Conservation (phyloP, 2,888 invertebrate species). For the Hypomecis atomaria region DNA sequence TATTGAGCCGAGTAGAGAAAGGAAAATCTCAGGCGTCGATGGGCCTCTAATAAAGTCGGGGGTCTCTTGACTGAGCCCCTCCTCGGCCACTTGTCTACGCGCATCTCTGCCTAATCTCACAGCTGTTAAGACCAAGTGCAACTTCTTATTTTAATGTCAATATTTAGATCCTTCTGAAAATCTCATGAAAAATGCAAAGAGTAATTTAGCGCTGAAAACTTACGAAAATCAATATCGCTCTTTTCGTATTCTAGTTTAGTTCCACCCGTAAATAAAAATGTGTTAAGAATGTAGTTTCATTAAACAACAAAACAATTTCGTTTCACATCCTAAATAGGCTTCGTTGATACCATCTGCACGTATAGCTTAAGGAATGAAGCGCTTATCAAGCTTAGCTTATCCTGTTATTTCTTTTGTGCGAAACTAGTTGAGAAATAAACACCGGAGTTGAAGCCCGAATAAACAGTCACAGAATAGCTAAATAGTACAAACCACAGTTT, state of each 20-base stretch:
- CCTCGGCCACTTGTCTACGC: constrained; percentile 37
- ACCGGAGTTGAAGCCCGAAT: neutral
- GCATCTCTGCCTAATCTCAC: constrained; percentile 46
- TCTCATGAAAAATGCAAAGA: neutral
- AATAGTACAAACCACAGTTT: neutral
- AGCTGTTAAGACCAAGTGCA: constrained; percentile 40
- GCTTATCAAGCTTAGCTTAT: too few relatives aligned
- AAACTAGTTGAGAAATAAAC: too few relatives aligned
- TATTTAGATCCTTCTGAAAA: neutral
- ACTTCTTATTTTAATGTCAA: constrained; percentile 2
- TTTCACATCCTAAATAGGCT: too few relatives aligned
- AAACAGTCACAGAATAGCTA: neutral
- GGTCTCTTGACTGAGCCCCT: constrained; percentile 40
- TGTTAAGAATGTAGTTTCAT: too few relatives aligned
- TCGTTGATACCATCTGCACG: too few relatives aligned
- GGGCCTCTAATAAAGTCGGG: constrained; percentile 48
- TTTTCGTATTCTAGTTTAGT: neutral
- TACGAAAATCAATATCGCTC: too few relatives aligned
- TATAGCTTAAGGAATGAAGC: too few relatives aligned
- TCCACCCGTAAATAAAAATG: too few relatives aligned
- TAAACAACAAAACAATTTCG: too few relatives aligned
- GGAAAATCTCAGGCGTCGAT: constrained; percentile 53
- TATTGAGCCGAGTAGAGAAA: constrained; percentile 48
- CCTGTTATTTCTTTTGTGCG: too few relatives aligned
- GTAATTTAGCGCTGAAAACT: neutral